Base-by-base conservation (phyloP, 2,113 vertebrate species). In the Lutjanus erythropterus region DNA sequence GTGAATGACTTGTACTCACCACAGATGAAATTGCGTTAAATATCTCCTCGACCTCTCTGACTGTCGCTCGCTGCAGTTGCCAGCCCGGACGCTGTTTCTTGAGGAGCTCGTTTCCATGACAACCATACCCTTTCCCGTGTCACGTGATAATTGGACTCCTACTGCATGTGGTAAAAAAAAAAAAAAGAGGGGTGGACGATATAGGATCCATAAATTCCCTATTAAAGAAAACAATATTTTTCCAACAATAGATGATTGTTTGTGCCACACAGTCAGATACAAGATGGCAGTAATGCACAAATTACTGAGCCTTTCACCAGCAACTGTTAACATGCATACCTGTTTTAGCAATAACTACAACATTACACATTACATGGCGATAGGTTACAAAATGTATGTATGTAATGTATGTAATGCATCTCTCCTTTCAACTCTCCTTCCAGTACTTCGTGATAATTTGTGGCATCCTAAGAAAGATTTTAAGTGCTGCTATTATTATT, bases 61-160 rank as follows among this genome's bases (percentile, higher is more conserved):
- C 10, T 19, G 29, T 4, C 46, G 37, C 37, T 11, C 3, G 42
- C 58, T 41, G 14, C 47, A n/a, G 49, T 19, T 12, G 4, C 10
- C 0, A 68, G 23, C 15, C 15, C 44, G 31, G 44, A 39, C 70
- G 44, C 47, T 75, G 55, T 66, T 52, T 65, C 65, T 66, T 11
- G 71, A 67, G n/a, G 35, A 31, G 19, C 52, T 29, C 39, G 80
- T 86, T 61, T 33, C 79, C 44, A 70, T 74, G 65, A 19, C 79
- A 78, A 78, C 79, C 29, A 2, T 0, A 9, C 23, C 14, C 21
- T 29, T 7, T 41, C 14, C 62, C 1, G 6, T 25, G 44, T 71
- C 78, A 86, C 58, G 64, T 86, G 83, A 50, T 11, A 3, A 39
- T 16, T 23, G 2, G 27, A 9, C 3, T 16, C 18, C 6, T 27